Conservation (phyloP, 2,888 invertebrate genomes). For the Drosophila formosana region DNA sequence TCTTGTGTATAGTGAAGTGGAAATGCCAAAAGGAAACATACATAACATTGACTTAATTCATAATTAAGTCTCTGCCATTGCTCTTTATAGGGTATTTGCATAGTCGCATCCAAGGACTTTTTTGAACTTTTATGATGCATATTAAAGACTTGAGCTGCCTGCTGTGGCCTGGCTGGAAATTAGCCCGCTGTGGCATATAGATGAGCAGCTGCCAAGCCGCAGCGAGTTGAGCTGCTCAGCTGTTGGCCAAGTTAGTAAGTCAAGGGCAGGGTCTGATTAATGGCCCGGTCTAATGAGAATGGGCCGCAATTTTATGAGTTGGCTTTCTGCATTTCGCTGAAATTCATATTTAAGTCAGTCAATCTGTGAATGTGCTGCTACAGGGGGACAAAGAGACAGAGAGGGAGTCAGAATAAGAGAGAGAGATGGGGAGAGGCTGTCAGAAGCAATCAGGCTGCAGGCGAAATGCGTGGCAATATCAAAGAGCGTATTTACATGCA, state of each 20-base stretch:
- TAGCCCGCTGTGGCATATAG: slow-evolving; percentile 25
- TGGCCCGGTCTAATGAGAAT: slow-evolving; percentile 63
- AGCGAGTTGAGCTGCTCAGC: not conserved
- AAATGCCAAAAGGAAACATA: too few relatives aligned
- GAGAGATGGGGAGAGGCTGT: slow-evolving; percentile 36
- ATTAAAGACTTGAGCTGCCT: slow-evolving; percentile 20
- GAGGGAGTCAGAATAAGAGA: not conserved
- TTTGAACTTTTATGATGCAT: slow-evolving; percentile 6
- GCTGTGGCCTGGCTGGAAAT: slow-evolving; percentile 34
- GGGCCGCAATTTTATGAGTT: slow-evolving; percentile 35
- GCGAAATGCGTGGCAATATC: slow-evolving; percentile 74
- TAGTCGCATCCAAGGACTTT: not conserved
- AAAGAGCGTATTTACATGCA: slow-evolving; percentile 81
- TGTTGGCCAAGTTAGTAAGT: slow-evolving; percentile 41
- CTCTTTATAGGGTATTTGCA: slow-evolving; percentile 3
- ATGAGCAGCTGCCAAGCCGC: slow-evolving; percentile 28
- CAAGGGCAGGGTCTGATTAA: slow-evolving; percentile 71
- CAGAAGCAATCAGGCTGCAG: slow-evolving; percentile 79
- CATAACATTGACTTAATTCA: too few relatives aligned
- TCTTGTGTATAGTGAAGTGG: too few relatives aligned
- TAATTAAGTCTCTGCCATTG: too few relatives aligned
- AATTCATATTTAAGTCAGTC: slow-evolving; percentile 68
- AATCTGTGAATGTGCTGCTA: slow-evolving; percentile 22
- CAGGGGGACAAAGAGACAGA: not conserved
- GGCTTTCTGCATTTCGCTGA: slow-evolving; percentile 54